Evolutionary conservation across 2,113 vertebrate genomes (phyloP).

Genomic region (Pachycephala philippinensis): DNA sequence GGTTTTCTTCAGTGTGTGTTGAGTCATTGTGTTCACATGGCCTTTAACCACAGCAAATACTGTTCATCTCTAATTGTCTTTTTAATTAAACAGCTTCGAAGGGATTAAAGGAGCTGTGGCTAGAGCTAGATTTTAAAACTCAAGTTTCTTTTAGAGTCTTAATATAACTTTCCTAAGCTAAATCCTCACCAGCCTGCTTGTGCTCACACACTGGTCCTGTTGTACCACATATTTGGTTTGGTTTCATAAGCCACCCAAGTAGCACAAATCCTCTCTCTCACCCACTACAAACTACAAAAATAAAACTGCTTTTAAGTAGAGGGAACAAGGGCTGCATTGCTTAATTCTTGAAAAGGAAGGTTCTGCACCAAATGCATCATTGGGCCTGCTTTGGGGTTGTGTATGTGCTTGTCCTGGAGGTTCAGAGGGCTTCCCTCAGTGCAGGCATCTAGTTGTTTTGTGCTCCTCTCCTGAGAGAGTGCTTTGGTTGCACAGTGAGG

Average conservation of each 20-base stretch:
- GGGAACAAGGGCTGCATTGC: neutral
- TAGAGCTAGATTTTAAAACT: neutral
- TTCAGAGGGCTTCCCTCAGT: neutral
- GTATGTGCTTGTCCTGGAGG: neutral
- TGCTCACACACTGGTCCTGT: neutral
- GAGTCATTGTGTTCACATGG: neutral
- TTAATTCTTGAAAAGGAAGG: neutral
- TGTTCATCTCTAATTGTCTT: neutral
- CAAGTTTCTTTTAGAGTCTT: neutral
- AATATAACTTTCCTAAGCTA: neutral
- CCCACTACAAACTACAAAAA: neutral
- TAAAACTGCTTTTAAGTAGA: neutral
- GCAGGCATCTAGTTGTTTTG: neutral
- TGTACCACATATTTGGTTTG: neutral
- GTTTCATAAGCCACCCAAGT: neutral
- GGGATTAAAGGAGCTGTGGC: neutral
- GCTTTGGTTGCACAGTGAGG: neutral
- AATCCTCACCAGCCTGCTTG: neutral
- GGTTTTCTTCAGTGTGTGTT: neutral
- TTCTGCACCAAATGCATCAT: neutral
- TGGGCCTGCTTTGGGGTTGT: fast-evolving
- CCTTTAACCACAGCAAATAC: neutral
- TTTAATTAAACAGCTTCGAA: slow-evolving; percentile 39
- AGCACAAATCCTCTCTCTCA: neutral
- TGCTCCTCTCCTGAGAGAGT: neutral